Conservation (phyloP, 1,140 invertebrate genomes). For the Zaprionus gabonicus region DNA sequence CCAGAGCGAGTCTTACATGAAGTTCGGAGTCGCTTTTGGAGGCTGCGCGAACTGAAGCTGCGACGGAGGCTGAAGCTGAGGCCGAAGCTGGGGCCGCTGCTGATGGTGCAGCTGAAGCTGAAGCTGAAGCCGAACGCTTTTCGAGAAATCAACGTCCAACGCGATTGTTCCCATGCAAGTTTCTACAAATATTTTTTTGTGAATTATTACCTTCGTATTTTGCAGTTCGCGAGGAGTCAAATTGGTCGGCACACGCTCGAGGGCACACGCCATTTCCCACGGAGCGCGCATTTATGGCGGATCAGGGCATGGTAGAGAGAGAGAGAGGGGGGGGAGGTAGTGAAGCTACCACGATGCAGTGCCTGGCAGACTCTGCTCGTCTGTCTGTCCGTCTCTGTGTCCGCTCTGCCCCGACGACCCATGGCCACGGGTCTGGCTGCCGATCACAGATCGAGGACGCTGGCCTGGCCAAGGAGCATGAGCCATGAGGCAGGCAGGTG, state of each 20-base stretch:
- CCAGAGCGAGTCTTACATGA: conserved; percentile 45
- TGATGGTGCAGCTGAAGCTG: not conserved
- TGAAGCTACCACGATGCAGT: not conserved
- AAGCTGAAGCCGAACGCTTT: conserved; percentile 67
- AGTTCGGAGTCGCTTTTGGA: conserved; percentile 19
- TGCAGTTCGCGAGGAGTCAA: conserved; percentile 84
- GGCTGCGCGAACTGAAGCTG: no score
- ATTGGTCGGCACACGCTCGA: conserved; percentile 85
- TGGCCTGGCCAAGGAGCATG: not conserved
- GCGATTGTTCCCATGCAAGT: conserved; percentile 82
- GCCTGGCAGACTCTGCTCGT: not conserved
- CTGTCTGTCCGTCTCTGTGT: conserved; percentile 9
- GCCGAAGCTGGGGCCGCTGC: not conserved
- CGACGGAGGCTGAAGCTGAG: no score
- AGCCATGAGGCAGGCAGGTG: conserved; percentile 43
- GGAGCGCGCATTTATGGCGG: conserved; percentile 80
- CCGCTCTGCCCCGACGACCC: conserved; percentile 34
- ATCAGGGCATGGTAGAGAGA: not conserved
- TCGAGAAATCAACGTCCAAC: conserved; percentile 81
- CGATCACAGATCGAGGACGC: conserved; percentile 11
- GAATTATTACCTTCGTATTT: conserved; percentile 84
- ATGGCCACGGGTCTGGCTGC: conserved; percentile 27
- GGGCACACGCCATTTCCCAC: conserved; percentile 85
- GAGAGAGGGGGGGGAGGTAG: not conserved
- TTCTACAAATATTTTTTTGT: conserved; percentile 84